Evolutionary conservation across 2,113 vertebrate genomes (phyloP).

Genomic region (Irena cyanogastra): DNA sequence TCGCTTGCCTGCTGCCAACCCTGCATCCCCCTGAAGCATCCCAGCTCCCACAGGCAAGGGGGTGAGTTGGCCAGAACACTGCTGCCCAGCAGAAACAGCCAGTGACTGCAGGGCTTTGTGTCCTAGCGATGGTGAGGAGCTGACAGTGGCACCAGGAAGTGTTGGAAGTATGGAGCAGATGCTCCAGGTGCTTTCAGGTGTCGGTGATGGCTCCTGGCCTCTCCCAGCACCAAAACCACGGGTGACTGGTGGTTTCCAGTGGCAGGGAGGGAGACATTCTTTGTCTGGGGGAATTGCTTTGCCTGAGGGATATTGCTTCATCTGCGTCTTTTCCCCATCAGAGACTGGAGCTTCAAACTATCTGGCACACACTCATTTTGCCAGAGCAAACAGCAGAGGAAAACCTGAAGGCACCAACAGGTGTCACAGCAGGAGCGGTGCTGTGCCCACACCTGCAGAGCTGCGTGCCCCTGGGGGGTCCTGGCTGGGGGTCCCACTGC

Average conservation of each 20-base stretch:
- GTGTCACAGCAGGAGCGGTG: not conserved
- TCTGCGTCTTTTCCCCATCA: not conserved
- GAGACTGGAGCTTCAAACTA: not conserved
- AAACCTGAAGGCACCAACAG: not conserved
- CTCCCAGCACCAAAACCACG: not conserved
- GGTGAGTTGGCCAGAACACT: not conserved
- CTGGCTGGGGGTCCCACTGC: not conserved
- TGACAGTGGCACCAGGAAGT: rapidly evolving
- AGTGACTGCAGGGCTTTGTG: not conserved
- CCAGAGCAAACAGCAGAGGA: not conserved
- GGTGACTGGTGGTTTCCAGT: not conserved
- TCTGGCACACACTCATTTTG: not conserved
- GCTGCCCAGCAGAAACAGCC: not conserved
- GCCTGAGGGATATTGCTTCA: not conserved
- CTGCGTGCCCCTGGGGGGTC: not conserved
- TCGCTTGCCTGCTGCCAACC: rapidly evolving
- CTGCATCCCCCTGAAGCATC: not conserved
- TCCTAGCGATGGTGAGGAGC: rapidly evolving
- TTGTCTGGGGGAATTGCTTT: not conserved
- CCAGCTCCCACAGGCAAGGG: not conserved
- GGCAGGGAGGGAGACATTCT: not conserved
- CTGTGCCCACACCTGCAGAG: not conserved
- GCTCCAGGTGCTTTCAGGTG: not conserved
- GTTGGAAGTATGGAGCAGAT: rapidly evolving
- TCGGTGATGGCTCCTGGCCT: rapidly evolving